Conservation (phyloP, 2,888 invertebrate species). For the Toxonevra muliebris region DNA sequence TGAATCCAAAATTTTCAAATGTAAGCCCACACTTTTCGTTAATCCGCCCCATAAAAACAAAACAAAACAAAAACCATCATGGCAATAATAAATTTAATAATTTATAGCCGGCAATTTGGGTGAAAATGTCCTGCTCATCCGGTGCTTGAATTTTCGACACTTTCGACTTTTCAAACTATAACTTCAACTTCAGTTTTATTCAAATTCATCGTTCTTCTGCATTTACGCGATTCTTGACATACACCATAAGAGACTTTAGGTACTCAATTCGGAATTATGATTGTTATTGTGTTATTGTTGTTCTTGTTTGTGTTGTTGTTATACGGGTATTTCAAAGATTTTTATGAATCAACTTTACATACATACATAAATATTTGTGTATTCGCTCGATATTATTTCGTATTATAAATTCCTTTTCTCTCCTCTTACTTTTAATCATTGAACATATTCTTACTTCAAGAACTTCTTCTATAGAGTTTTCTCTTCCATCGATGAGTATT, state of each 20-base stretch:
- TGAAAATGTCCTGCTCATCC: constrained; percentile 33
- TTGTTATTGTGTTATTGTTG: no score
- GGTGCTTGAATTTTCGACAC: constrained; percentile 35
- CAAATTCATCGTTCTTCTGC: not conserved
- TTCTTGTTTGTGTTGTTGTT: no score
- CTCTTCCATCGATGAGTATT: no score
- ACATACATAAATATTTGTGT: no score
- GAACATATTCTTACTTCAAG: constrained; percentile 24
- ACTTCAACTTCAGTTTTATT: not conserved
- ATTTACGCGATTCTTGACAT: constrained; percentile 4
- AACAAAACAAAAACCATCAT: not conserved
- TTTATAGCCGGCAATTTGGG: constrained; percentile 28
- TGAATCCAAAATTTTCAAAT: not conserved
- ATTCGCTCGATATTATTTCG: no score
- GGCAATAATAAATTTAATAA: constrained; percentile 29
- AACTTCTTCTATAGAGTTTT: not conserved
- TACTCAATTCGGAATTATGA: no score
- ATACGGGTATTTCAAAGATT: no score
- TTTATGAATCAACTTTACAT: no score
- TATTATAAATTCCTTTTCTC: constrained; percentile 4
- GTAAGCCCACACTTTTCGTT: constrained; percentile 6
- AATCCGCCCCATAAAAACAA: constrained; percentile 19
- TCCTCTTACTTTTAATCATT: constrained; percentile 8
- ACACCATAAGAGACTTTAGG: not conserved
- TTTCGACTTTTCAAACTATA: constrained; percentile 20